A percentile compares a stretch with the other conserved stretches of the same genome.
phyloP scores from a whole-genome alignment of 2,113 vertebrate species.

The Tetrax tetrax region DNA sequence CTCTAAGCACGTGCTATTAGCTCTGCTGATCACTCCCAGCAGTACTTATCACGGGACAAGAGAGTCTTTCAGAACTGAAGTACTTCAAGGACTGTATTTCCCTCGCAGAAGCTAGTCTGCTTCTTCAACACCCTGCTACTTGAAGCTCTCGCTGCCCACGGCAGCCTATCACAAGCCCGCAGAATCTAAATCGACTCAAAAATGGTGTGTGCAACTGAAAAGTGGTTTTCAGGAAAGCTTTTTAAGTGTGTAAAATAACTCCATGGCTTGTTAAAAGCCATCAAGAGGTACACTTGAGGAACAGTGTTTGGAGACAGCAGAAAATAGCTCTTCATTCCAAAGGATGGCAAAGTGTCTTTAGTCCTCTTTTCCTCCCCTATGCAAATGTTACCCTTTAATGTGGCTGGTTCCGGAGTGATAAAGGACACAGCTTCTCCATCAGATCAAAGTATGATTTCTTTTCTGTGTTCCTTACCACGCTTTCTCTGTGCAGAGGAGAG shows the following conservation, averaged over 20 bases:
- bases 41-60: conserved; percentile 16
- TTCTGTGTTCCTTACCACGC: background rate
- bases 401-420: background rate
- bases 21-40: conserved; percentile 30
- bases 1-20: background rate
- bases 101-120: background rate
- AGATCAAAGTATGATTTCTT: background rate
- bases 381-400: conserved; percentile 16
- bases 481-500: background rate
- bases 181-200: conserved; percentile 7
- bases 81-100: conserved; percentile 40
- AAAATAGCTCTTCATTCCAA: conserved; percentile 28
- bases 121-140: conserved; percentile 22
- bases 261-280: conserved; percentile 30
- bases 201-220: background rate
- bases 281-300: conserved; percentile 12
- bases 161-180: background rate
- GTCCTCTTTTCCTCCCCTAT: background rate
- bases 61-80: conserved; percentile 50
- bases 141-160: conserved; percentile 6
- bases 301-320: background rate
- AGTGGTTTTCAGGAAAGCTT: conserved; percentile 27
- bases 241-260: conserved; percentile 21
- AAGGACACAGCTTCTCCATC: background rate
- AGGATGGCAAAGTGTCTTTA: background rate